Conservation (phyloP, 2,888 invertebrate genomes). For the Heteromyza rotundicornis region DNA sequence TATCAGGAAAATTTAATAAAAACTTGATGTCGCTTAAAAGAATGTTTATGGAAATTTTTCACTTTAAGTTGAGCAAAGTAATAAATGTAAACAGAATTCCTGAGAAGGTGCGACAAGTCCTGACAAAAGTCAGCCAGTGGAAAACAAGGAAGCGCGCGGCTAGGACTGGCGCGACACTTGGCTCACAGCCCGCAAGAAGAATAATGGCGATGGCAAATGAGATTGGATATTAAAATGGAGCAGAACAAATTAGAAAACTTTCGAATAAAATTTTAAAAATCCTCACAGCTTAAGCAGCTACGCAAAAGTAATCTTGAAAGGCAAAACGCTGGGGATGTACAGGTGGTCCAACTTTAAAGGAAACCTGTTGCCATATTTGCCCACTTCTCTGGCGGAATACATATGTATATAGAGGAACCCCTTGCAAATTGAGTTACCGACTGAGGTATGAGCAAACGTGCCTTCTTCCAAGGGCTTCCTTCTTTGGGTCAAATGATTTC, state of each 20-base stretch:
- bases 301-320: too few relatives aligned
- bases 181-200: slow-evolving; percentile 18
- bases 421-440: too few relatives aligned
- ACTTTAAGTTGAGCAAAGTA: slow-evolving; percentile 59
- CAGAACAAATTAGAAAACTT: slow-evolving; percentile 58
- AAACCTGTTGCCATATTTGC: too few relatives aligned
- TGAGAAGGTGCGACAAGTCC: slow-evolving; percentile 52
- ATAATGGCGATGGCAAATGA: slow-evolving; percentile 44
- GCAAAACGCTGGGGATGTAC: too few relatives aligned
- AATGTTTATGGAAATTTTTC: slow-evolving; percentile 60
- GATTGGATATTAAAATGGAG: slow-evolving; percentile 54
- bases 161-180: neutral
- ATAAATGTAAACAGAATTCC: slow-evolving; percentile 58
- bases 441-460: too few relatives aligned
- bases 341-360: too few relatives aligned
- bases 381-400: too few relatives aligned
- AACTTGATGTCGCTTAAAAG: slow-evolving; percentile 59
- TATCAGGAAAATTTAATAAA: slow-evolving; percentile 58
- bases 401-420: too few relatives aligned
- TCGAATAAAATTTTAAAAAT: slow-evolving; percentile 50
- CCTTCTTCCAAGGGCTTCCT: too few relatives aligned
- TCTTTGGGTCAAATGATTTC: too few relatives aligned
- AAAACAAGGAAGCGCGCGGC: slow-evolving; percentile 16
- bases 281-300: too few relatives aligned
- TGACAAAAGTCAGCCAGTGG: slow-evolving; percentile 21